Conservation (phyloP, 2,797 vertebrate genomes). For the Siniperca undulata region DNA sequence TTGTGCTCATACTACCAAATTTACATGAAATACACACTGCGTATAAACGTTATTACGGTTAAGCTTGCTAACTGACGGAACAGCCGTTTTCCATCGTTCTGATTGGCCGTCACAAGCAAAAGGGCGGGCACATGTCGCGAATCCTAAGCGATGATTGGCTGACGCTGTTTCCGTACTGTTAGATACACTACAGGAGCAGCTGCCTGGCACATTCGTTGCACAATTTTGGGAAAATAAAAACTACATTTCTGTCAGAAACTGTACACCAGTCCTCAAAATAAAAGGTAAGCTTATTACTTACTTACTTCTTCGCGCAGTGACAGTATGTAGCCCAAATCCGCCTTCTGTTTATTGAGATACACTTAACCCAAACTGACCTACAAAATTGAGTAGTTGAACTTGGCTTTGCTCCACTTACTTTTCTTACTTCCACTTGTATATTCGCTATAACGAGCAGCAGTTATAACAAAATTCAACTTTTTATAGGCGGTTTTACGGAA, state of each 20-base stretch:
- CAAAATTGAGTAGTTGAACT: neutral
- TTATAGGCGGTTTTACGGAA: neutral
- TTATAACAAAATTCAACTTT: neutral
- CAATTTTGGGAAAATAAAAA: neutral
- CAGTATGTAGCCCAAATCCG: accelerated
- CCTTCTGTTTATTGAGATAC: accelerated
- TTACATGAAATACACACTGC: accelerated
- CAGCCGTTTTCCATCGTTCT: slow-evolving; percentile 25
- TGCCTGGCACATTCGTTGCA: accelerated
- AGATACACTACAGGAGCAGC: accelerated
- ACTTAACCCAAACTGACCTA: neutral
- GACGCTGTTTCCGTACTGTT: slow-evolving; percentile 4
- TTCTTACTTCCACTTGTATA: neutral
- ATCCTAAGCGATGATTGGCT: slow-evolving; percentile 54
- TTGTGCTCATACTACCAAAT: accelerated
- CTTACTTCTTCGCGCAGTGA: accelerated
- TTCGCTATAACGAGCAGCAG: neutral
- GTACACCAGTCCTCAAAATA: neutral
- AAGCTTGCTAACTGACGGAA: slow-evolving; percentile 2
- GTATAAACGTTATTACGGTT: neutral
- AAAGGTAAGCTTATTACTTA: slow-evolving; percentile 49
- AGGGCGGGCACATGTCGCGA: neutral
- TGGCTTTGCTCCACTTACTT: no score
- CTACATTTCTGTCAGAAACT: accelerated
- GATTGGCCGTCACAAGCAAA: slow-evolving; percentile 60